Evolutionary conservation across 2,888 invertebrate genomes (phyloP), one percentile per base, ranked within the genome.

Genomic region (Oscheius sp.): DNA sequence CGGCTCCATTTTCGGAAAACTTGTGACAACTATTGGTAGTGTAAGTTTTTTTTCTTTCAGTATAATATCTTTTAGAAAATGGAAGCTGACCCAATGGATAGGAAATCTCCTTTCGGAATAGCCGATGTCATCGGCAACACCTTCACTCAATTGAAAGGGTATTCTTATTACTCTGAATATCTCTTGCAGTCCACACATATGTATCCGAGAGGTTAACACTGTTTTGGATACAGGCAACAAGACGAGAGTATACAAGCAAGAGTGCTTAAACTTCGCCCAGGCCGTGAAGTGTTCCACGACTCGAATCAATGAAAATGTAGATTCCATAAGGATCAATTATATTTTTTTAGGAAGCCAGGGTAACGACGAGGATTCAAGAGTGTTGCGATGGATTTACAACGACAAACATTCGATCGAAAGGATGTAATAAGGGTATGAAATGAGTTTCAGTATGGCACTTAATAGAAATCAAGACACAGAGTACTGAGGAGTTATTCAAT

Each of bases 311-410:
- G 36, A 32, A 28, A 30, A 30, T 30, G 36, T 49, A n/a, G n/a
- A n/a, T n/a, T n/a, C n/a, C n/a, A n/a, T n/a, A 14, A 30, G 14
- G 24, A 3, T 1, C n/a, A 2, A 22, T 41, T 22, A 28, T 32
- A 8, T 32, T 28, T 17, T 49, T n/a, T n/a, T n/a, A n/a, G 63
- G 44, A 38, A 30, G 47, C 49, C 2, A n/a, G n/a, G 28, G 30
- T 33, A n/a, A 63, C 49, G 17, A 50, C 26, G 2, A n/a, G 65
- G n/a, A 54, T 65, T 26, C 65, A 65, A 41, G 65, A 65, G 17
- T 65, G 65, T 24, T 65, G 65, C 22, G 41, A 44, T 3, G 65
- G 65, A 9, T 65, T 41, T 22, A 32, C 51, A 8, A 65, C 65
- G 0, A 36, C 22, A 22, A 56, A 54, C 20, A 65, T 54, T 24